Evolutionary conservation across 2,888 invertebrate species (phyloP).

Genomic region (Flabesymbios commensalis): DNA sequence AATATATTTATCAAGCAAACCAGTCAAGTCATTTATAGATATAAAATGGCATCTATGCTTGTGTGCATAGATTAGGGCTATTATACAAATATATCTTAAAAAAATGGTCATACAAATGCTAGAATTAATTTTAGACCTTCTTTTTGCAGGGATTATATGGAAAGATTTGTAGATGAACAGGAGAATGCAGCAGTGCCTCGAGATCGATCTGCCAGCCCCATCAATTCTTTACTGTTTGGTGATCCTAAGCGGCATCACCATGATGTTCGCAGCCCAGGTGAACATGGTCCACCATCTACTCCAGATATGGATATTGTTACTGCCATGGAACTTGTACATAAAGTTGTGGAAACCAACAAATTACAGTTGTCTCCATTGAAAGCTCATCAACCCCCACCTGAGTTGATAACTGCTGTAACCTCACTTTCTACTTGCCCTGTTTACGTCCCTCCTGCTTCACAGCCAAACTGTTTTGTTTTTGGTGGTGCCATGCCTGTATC

Average conservation of each 20-base stretch:
- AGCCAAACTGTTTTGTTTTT: too few species aligned
- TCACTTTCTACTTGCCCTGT: too few species aligned
- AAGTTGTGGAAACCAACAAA: conserved; percentile 14
- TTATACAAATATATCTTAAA: too few species aligned
- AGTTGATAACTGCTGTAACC: too few species aligned
- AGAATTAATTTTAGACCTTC: not conserved
- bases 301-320: conserved; percentile 16
- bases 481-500: too few species aligned
- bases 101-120: too few species aligned
- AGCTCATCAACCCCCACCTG: not conserved
- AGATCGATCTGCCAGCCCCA: conserved; percentile 73
- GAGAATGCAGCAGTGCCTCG: conserved; percentile 45
- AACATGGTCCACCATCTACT: too few species aligned
- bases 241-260: conserved; percentile 61
- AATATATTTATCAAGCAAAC: too few species aligned
- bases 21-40: too few species aligned
- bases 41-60: too few species aligned
- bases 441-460: too few species aligned
- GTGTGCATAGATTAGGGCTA: too few species aligned
- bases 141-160: conserved; percentile 79
- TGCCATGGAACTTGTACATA: conserved; percentile 30
- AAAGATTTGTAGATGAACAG: conserved; percentile 82
- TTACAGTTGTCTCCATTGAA: conserved; percentile 1
- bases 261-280: not conserved
- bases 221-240: conserved; percentile 64